Evolutionary conservation across 2,888 invertebrate species (phyloP).

Genomic region (Lymantria monacha): DNA sequence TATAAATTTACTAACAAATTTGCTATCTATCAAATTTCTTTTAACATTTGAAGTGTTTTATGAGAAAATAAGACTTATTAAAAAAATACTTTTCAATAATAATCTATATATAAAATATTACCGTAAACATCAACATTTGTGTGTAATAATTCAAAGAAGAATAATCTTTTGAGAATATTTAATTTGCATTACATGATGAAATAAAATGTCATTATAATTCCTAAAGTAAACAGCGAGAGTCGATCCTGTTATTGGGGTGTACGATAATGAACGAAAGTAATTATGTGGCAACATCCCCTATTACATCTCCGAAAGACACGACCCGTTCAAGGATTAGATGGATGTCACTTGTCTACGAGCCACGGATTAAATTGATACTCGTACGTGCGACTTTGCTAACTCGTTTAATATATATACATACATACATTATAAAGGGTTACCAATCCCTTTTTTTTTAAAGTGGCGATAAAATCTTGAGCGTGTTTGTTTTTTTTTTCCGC

Average conservation of each 20-base stretch:
- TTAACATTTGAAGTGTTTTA: too few species aligned
- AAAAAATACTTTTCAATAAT: too few species aligned
- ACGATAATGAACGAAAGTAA: slow-evolving; percentile 64
- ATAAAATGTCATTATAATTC: not conserved
- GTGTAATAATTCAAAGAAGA: too few species aligned
- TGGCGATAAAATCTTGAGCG: slow-evolving; percentile 66
- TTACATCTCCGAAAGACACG: slow-evolving; percentile 59
- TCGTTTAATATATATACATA: slow-evolving; percentile 59
- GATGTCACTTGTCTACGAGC: slow-evolving; percentile 63
- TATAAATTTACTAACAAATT: too few species aligned
- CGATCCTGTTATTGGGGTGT: slow-evolving; percentile 31
- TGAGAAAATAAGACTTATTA: too few species aligned
- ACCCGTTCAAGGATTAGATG: slow-evolving; percentile 67
- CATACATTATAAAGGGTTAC: slow-evolving; percentile 53
- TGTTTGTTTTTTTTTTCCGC: slow-evolving; percentile 66
- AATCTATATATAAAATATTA: too few species aligned
- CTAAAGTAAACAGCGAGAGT: slow-evolving; percentile 22
- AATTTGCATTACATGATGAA: not conserved
- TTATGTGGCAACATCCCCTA: slow-evolving; percentile 72
- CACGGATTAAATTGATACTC: slow-evolving; percentile 72
- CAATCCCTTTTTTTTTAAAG: slow-evolving; percentile 73
- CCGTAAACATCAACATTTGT: too few species aligned
- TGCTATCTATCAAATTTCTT: too few species aligned
- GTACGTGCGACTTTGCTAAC: slow-evolving; percentile 62
- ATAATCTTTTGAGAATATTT: too few species aligned